Percentiles rank a stretch among this genome's conserved stretches.
These are phyloP conservation scores for Pachycephala philippinensis DNA, from an alignment of 2,113 vertebrate species.

Conservation along the genomic window DNA sequence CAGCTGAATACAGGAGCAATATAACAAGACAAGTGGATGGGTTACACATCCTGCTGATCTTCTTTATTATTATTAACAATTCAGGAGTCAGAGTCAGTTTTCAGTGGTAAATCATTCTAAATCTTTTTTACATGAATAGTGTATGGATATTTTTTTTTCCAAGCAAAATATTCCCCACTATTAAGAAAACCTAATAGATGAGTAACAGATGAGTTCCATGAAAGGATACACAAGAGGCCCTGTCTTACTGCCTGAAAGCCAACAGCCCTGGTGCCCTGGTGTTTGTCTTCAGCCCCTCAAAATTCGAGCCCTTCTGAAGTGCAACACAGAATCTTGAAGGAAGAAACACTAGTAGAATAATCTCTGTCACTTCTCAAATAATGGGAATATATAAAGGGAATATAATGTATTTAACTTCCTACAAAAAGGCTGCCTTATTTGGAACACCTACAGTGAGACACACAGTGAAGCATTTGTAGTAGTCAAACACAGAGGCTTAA, in stretches of 20 bases:
- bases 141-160: not conserved
- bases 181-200: not conserved
- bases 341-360: not conserved
- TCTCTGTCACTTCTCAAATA: not conserved
- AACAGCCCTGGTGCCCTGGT: not conserved
- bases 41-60: not conserved
- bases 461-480: slow-evolving; percentile 22
- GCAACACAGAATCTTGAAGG: not conserved
- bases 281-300: not conserved
- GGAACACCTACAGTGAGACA: not conserved
- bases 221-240: not conserved
- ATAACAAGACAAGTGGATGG: not conserved
- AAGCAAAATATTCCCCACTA: not conserved
- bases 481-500: slow-evolving; percentile 19
- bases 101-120: not conserved
- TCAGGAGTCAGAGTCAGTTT: not conserved
- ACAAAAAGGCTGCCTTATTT: not conserved
- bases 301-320: not conserved
- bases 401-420: not conserved
- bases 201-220: not conserved
- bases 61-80: not conserved
- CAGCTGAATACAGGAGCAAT: not conserved
- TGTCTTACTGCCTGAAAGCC: not conserved
- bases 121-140: not conserved
- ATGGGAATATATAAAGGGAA: not conserved